Conservation (phyloP, 1,140 invertebrate species). For the Brachionus calyciflorus region DNA sequence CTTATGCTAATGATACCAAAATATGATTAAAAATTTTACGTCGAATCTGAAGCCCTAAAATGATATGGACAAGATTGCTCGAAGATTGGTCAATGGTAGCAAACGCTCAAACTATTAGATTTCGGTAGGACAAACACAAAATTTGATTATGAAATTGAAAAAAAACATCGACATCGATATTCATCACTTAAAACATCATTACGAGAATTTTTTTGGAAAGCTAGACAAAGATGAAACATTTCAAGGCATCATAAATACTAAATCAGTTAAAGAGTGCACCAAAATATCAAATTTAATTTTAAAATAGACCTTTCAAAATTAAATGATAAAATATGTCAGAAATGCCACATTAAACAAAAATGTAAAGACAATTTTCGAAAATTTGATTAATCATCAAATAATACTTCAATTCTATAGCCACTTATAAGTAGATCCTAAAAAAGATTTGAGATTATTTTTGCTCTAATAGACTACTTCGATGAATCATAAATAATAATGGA, state of each 20-base stretch:
- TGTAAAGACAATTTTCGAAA: neutral
- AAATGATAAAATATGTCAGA: neutral
- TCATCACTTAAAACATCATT: neutral
- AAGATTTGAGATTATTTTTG: neutral
- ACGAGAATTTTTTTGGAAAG: neutral
- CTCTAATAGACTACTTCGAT: neutral
- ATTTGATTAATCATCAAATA: conserved; percentile 4
- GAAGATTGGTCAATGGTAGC: no score
- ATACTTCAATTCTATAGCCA: no score
- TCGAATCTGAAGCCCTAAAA: no score
- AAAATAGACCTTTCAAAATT: neutral
- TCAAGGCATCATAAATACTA: neutral
- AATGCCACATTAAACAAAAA: neutral
- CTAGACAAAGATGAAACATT: neutral
- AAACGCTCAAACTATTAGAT: no score
- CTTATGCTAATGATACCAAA: no score
- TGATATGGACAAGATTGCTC: no score
- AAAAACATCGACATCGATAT: neutral
- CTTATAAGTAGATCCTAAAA: no score
- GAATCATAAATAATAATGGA: neutral
- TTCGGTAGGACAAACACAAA: no score
- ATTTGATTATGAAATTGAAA: no score
- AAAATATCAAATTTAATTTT: neutral
- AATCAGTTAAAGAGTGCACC: neutral
- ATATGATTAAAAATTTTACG: no score